phyloP scores from a whole-genome alignment of 1,140 invertebrate species.

The Euura saliciscinereae region DNA sequence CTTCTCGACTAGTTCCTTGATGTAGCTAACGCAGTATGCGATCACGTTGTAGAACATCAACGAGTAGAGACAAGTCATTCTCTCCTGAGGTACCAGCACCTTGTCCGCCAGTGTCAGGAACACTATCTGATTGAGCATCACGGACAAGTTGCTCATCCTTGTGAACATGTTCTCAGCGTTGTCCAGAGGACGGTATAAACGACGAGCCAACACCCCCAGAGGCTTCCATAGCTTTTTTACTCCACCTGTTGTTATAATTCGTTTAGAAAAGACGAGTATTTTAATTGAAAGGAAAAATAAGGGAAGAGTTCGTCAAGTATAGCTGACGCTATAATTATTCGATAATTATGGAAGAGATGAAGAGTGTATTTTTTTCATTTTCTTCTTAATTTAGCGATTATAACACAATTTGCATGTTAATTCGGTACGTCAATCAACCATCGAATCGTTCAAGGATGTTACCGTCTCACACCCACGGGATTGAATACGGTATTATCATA shows the following conservation, averaged over 20 bases:
- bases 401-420: too few relatives aligned
- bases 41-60: constrained; percentile 83
- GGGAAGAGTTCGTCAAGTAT: neutral
- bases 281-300: constrained; percentile 1
- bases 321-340: constrained; percentile 7
- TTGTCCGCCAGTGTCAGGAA: constrained; percentile 77
- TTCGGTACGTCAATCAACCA: too few relatives aligned
- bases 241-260: constrained; percentile 55
- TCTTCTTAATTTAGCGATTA: too few relatives aligned
- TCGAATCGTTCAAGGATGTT: too few relatives aligned
- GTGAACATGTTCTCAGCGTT: constrained; percentile 67
- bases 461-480: too few relatives aligned
- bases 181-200: constrained; percentile 65
- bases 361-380: neutral
- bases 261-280: neutral
- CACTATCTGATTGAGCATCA: constrained; percentile 71
- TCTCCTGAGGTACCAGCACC: constrained; percentile 65
- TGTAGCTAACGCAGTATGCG: constrained; percentile 76
- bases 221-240: constrained; percentile 55
- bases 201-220: constrained; percentile 52
- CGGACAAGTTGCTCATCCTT: constrained; percentile 70
- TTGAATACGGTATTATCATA: too few relatives aligned
- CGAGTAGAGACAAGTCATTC: constrained; percentile 74
- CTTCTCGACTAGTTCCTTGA: constrained; percentile 74
- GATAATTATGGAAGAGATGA: neutral